phyloP scores from a whole-genome alignment of 1,140 invertebrate genomes.

The Lordiphosa stackelbergi region DNA sequence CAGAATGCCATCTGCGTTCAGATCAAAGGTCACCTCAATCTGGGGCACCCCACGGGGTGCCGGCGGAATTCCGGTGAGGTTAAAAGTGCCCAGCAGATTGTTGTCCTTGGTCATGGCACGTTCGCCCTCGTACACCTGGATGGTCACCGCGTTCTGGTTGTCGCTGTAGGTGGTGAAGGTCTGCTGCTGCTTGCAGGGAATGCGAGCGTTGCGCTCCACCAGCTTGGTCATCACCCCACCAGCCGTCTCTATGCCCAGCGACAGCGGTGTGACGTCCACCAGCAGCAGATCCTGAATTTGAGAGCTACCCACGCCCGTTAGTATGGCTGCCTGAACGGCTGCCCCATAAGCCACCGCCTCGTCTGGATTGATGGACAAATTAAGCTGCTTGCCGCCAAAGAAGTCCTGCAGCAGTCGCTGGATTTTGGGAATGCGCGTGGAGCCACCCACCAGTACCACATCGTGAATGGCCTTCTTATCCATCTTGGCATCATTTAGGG shows the following conservation, averaged over 20 bases:
- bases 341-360: constrained; percentile 86
- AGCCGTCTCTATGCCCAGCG: constrained; percentile 85
- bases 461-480: constrained; percentile 84
- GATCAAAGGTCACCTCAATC: constrained; percentile 85
- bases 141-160: constrained; percentile 86
- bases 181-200: constrained; percentile 84
- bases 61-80: constrained; percentile 85
- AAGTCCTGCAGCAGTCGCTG: constrained; percentile 83
- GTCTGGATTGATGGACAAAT: constrained; percentile 88
- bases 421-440: constrained; percentile 83
- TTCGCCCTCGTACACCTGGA: constrained; percentile 86
- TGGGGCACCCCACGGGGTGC: constrained; percentile 81
- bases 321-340: constrained; percentile 87
- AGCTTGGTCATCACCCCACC: constrained; percentile 83
- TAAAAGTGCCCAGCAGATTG: constrained; percentile 89
- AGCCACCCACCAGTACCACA: constrained; percentile 83
- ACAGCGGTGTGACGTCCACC: constrained; percentile 85
- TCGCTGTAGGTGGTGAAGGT: constrained; percentile 83
- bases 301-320: constrained; percentile 83
- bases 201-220: constrained; percentile 83
- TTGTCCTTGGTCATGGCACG: constrained; percentile 88
- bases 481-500: constrained; percentile 85
- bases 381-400: constrained; percentile 82
- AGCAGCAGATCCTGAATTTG: constrained; percentile 86
- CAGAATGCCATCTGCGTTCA: constrained; percentile 89